Percentiles rank a stretch among this genome's conserved stretches.
These are phyloP conservation scores for Abscondita cerata DNA, from an alignment of 2,888 invertebrate genomes.

Conservation along the genomic window DNA sequence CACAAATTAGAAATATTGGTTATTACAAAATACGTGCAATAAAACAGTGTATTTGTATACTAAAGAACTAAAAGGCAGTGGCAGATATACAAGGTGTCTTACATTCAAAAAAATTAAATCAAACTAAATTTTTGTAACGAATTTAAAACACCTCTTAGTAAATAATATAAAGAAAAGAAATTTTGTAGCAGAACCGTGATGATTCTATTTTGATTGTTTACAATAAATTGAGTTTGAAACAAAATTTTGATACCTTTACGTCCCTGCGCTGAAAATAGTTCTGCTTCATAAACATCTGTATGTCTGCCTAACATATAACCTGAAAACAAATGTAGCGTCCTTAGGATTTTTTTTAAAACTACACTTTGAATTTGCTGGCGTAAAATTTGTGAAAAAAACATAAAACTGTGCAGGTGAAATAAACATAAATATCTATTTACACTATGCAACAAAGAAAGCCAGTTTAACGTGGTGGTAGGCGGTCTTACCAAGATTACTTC, in stretches of 20 bases:
- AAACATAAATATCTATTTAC: constrained; percentile 5
- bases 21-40: too few relatives aligned
- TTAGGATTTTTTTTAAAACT: too few relatives aligned
- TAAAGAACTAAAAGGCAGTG: too few relatives aligned
- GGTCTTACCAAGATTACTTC: constrained; percentile 59
- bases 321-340: constrained; percentile 36
- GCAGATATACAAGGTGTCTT: background rate
- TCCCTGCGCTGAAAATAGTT: constrained; percentile 39
- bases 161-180: background rate
- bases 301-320: constrained; percentile 40
- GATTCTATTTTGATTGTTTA: constrained; percentile 3
- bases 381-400: constrained; percentile 7
- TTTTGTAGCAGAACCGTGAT: constrained; percentile 25
- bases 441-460: background rate
- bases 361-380: constrained; percentile 10
- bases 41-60: too few relatives aligned
- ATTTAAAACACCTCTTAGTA: background rate
- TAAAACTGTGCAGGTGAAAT: constrained; percentile 18
- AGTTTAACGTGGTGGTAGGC: background rate
- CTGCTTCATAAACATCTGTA: constrained; percentile 38
- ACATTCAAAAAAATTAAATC: too few relatives aligned
- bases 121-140: background rate
- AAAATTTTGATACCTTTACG: constrained; percentile 41
- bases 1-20: too few relatives aligned
- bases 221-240: background rate